These are phyloP conservation scores for Bufo gargarizans DNA, from an alignment of 2,113 vertebrate genomes.

Conservation along the genomic window DNA sequence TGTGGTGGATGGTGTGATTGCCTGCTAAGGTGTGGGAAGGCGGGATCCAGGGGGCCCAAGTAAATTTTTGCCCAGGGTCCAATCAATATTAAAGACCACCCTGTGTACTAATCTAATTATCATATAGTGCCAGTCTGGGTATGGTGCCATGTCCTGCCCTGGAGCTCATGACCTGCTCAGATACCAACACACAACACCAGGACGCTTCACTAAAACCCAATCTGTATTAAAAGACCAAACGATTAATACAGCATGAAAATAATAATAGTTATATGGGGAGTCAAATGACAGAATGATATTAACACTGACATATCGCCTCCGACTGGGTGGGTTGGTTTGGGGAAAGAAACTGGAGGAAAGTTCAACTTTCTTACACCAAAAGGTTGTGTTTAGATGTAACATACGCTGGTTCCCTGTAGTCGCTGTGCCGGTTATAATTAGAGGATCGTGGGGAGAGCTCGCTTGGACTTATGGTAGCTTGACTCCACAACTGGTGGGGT, in stretches of 20 bases:
- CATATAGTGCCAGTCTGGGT: background rate
- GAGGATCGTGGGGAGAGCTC: constrained; percentile 48
- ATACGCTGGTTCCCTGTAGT: constrained; percentile 54
- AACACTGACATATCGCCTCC: background rate
- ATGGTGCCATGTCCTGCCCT: background rate
- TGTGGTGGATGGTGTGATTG: too few relatives aligned
- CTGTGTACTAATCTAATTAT: too few relatives aligned
- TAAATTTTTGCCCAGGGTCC: too few relatives aligned
- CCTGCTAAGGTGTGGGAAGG: too few relatives aligned
- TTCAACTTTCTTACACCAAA: constrained; percentile 13
- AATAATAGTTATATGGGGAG: background rate
- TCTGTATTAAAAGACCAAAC: constrained; percentile 11
- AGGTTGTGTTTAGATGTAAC: background rate
- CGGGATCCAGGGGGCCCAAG: too few relatives aligned
- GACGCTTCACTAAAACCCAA: background rate
- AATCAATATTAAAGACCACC: too few relatives aligned
- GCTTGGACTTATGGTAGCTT: constrained; percentile 46
- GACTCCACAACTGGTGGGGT: constrained; percentile 30
- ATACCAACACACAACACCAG: constrained; percentile 13
- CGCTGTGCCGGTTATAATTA: constrained; percentile 36
- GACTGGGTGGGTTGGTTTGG: background rate
- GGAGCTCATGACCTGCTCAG: background rate
- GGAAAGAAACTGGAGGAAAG: background rate
- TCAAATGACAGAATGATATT: background rate
- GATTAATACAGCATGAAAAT: background rate